These are phyloP conservation scores for Pangasius macronema DNA, from an alignment of 2,797 vertebrate species.

Conservation along the genomic window DNA sequence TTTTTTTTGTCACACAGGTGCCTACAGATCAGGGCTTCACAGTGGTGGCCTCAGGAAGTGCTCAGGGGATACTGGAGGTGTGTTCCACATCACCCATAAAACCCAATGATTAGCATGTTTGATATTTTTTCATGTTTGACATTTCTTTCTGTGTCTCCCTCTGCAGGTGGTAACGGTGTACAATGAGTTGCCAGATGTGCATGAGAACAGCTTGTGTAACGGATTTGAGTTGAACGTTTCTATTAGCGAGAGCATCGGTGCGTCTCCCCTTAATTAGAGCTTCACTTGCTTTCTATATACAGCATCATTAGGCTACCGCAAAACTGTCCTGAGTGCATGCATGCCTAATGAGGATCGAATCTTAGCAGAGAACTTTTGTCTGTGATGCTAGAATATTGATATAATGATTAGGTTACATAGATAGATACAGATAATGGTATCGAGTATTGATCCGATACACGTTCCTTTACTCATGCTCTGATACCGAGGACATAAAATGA, in stretches of 20 bases:
- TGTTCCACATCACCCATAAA: too few species aligned
- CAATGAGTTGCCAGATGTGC: constrained; percentile 74
- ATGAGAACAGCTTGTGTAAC: constrained; percentile 64
- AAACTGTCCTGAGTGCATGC: not conserved
- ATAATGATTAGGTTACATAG: not conserved
- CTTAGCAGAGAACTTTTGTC: too few species aligned
- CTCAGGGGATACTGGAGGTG: constrained; percentile 76
- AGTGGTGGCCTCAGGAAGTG: constrained; percentile 69
- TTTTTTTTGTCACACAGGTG: constrained; percentile 57
- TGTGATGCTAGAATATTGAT: not conserved
- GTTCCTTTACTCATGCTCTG: too few species aligned
- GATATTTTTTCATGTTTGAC: not conserved
- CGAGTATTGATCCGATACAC: too few species aligned
- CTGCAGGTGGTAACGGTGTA: constrained; percentile 75
- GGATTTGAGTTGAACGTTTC: constrained; percentile 72
- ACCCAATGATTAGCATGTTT: not conserved
- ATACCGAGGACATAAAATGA: too few species aligned
- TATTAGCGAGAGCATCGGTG: constrained; percentile 68
- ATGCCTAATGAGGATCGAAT: not conserved
- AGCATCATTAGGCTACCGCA: not conserved
- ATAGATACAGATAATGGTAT: not conserved
- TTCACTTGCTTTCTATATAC: not conserved
- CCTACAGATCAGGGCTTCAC: constrained; percentile 63
- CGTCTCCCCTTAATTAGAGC: not conserved
- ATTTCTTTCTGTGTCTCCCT: not conserved